A percentile compares a stretch with the other conserved stretches of the same genome.
Conservation (phyloP, 2,888 invertebrate species). For the Parelbella ahira region DNA sequence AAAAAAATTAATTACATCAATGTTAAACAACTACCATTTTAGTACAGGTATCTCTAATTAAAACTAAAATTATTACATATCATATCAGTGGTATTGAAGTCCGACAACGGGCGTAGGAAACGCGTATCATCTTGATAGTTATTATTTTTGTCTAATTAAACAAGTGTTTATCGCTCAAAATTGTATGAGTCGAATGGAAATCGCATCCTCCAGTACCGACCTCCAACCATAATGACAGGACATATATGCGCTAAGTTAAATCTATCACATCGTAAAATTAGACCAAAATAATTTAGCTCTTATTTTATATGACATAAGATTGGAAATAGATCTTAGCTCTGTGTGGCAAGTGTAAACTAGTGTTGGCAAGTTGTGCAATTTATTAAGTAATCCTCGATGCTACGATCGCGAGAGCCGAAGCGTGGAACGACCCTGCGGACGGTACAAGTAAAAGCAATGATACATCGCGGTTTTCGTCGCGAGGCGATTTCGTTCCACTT, state of each 20-base stretch:
- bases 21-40: no score
- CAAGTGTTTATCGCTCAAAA: no score
- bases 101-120: no score
- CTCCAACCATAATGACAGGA: slow-evolving; percentile 68
- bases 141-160: no score
- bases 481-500: slow-evolving; percentile 43
- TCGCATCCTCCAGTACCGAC: no score
- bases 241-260: slow-evolving; percentile 38
- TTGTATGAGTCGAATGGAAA: no score
- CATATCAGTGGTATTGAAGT: no score
- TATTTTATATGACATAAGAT: neutral
- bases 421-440: slow-evolving; percentile 64
- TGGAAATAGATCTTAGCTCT: neutral
- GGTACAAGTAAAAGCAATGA: slow-evolving; percentile 70
- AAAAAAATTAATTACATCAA: no score
- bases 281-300: neutral
- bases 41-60: no score
- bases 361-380: slow-evolving; percentile 33
- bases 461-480: slow-evolving; percentile 69
- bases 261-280: neutral
- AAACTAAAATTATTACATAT: no score
- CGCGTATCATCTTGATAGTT: no score
- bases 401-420: slow-evolving; percentile 49
- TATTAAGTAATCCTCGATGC: slow-evolving; percentile 61
- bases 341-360: slow-evolving; percentile 13